phyloP scores from a whole-genome alignment of 2,113 vertebrate species.

The Centropus bengalensis region DNA sequence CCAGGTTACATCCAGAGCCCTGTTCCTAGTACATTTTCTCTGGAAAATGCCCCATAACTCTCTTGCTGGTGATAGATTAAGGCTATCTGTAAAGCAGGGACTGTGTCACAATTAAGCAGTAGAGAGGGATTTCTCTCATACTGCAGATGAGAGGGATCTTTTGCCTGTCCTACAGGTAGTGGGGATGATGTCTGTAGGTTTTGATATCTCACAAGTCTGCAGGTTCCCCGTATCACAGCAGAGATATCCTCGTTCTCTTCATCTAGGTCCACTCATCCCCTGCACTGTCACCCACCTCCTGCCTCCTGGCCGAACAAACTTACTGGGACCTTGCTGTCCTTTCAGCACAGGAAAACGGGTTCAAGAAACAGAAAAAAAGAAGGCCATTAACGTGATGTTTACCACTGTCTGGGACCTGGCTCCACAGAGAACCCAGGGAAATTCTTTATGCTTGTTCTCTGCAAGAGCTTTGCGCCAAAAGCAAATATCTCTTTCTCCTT shows the following conservation, averaged over 20 bases:
- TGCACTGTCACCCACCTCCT: background rate
- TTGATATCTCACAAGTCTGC: background rate
- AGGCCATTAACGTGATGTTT: background rate
- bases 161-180: background rate
- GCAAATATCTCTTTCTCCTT: background rate
- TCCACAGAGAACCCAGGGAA: background rate
- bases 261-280: background rate
- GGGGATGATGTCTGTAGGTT: background rate
- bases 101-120: background rate
- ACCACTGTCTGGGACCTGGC: background rate
- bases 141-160: background rate
- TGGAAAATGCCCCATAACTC: background rate
- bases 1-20: background rate
- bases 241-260: background rate
- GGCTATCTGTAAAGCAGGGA: background rate
- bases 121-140: background rate
- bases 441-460: background rate
- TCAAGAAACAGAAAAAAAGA: background rate
- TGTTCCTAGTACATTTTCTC: slow-evolving; percentile 15
- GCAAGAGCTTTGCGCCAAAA: background rate
- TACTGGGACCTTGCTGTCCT: background rate
- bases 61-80: background rate
- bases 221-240: background rate
- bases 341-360: background rate
- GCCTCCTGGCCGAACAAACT: background rate